phyloP scores from a whole-genome alignment of 2,113 vertebrate species.

The Nanorana parkeri region DNA sequence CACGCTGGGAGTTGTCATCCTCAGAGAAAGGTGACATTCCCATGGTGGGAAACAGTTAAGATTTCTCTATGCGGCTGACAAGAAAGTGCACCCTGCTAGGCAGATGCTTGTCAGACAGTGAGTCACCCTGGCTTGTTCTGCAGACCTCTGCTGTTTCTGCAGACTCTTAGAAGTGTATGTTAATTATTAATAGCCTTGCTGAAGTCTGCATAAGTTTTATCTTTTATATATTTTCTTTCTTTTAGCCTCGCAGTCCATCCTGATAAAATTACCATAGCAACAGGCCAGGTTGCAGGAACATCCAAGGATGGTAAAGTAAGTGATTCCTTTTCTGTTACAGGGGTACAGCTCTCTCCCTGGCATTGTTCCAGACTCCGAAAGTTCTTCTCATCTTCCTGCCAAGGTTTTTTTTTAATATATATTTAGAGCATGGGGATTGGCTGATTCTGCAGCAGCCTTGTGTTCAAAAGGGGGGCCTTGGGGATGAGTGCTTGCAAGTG shows the following conservation, averaged over 20 bases:
- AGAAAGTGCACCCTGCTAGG: background rate
- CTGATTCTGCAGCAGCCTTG: too few species aligned
- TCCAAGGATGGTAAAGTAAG: conserved; percentile 97
- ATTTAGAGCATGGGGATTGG: too few species aligned
- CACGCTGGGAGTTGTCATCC: background rate
- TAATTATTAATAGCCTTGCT: conserved; percentile 32
- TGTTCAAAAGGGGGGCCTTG: too few species aligned
- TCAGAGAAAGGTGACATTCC: background rate
- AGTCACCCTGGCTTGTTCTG: background rate
- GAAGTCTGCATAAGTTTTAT: conserved; percentile 22
- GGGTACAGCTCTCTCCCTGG: background rate
- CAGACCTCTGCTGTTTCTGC: conserved; percentile 3
- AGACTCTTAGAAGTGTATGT: background rate
- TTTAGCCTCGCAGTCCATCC: conserved; percentile 94
- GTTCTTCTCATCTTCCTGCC: too few species aligned
- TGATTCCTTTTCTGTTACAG: conserved; percentile 36
- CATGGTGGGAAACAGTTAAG: too few species aligned
- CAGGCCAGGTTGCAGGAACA: conserved; percentile 95
- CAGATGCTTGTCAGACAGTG: conserved; percentile 1
- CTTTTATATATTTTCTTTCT: conserved; percentile 35
- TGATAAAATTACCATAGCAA: conserved; percentile 98
- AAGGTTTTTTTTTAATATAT: too few species aligned
- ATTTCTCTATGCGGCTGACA: too few species aligned
- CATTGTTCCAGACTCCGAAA: background rate
- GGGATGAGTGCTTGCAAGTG: too few species aligned